Percentiles rank a stretch among this genome's conserved stretches.
Conservation (phyloP, 2,113 vertebrate genomes). For the Oxyura jamaicensis region DNA sequence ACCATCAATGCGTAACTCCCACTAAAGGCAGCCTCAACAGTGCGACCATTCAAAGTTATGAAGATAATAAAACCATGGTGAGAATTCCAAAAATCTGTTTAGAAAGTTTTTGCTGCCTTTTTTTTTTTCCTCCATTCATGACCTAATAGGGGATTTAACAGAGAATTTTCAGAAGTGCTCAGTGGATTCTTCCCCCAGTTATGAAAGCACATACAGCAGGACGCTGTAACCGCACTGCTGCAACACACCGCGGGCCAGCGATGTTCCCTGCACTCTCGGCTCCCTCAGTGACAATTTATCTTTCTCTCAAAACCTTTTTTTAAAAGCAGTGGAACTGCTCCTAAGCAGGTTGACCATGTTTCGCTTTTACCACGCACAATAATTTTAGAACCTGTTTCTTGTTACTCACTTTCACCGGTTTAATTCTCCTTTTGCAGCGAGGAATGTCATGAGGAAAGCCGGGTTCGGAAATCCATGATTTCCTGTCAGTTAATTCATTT, state of each 20-base stretch:
- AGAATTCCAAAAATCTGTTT: constrained; percentile 59
- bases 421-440: constrained; percentile 46
- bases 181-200: not conserved
- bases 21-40: constrained; percentile 46
- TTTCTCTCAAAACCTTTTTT: not conserved
- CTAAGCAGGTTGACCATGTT: not conserved
- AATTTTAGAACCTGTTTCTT: constrained; percentile 58
- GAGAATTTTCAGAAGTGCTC: not conserved
- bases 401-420: constrained; percentile 32
- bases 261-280: not conserved
- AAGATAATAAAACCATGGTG: constrained; percentile 56
- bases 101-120: not conserved
- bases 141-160: constrained; percentile 9
- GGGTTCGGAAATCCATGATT: constrained; percentile 68
- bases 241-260: rapidly evolving
- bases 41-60: constrained; percentile 6
- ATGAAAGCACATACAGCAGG: not conserved
- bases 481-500: constrained; percentile 71
- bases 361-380: not conserved
- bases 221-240: rapidly evolving
- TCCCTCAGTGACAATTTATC: not conserved
- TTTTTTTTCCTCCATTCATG: not conserved
- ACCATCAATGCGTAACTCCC: constrained; percentile 39
- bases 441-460: constrained; percentile 35
- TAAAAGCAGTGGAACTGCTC: not conserved